phyloP scores from a whole-genome alignment of 2,888 invertebrate species.

The Venusia cambrica region DNA sequence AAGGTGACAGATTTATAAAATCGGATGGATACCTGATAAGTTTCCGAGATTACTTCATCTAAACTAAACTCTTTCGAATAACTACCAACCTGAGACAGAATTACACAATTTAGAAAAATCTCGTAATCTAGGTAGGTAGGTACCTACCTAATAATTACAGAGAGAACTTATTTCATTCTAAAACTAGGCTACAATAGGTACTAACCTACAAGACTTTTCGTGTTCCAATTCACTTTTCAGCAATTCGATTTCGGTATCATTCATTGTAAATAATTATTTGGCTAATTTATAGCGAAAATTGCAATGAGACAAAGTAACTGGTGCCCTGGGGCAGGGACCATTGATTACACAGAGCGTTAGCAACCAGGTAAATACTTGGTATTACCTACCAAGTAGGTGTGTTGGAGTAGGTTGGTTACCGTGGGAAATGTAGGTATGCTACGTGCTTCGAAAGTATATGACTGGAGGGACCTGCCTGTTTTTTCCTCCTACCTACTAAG shows the following conservation, averaged over 20 bases:
- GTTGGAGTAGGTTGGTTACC: conserved; percentile 19
- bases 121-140: too few species aligned
- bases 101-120: too few species aligned
- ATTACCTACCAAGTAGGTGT: too few species aligned
- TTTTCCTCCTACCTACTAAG: too few species aligned
- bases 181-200: conserved; percentile 16
- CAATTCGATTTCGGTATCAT: conserved; percentile 69
- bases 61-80: conserved; percentile 6
- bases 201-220: conserved; percentile 71
- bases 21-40: too few species aligned
- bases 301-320: conserved; percentile 65
- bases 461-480: too few species aligned
- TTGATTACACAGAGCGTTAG: conserved; percentile 40
- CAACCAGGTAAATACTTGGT: conserved; percentile 34
- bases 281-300: conserved; percentile 24
- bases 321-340: conserved; percentile 85
- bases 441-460: too few species aligned
- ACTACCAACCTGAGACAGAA: too few species aligned
- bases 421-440: conserved; percentile 10
- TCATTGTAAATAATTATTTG: conserved; percentile 43
- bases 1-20: too few species aligned
- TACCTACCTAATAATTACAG: too few species aligned
- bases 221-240: conserved; percentile 72
- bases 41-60: too few species aligned
- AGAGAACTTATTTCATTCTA: conserved; percentile 8